phyloP scores from a whole-genome alignment of 2,888 invertebrate species.

The Itoplectis maculator region DNA sequence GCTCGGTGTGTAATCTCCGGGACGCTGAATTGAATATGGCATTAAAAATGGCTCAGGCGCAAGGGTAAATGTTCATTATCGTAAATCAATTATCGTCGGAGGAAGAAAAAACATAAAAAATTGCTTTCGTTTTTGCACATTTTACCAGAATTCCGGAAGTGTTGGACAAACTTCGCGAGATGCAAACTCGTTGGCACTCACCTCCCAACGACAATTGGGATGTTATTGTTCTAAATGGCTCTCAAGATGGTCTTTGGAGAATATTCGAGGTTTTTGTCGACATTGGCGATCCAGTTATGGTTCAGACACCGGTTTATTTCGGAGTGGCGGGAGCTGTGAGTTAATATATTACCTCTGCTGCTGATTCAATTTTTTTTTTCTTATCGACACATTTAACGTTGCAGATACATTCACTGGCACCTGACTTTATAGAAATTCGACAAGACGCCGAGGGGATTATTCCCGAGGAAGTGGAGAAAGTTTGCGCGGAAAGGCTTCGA shows the following conservation, averaged over 20 bases:
- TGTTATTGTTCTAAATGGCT: slow-evolving; percentile 87
- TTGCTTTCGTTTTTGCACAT: background rate
- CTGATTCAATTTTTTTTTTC: background rate
- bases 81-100: background rate
- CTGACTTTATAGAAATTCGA: slow-evolving; percentile 88
- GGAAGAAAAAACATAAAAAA: background rate
- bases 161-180: slow-evolving; percentile 20
- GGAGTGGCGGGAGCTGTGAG: slow-evolving; percentile 85
- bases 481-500: slow-evolving; percentile 85
- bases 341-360: background rate
- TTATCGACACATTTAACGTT: slow-evolving; percentile 70
- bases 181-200: slow-evolving; percentile 34
- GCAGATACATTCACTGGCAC: slow-evolving; percentile 88
- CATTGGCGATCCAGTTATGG: slow-evolving; percentile 88
- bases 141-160: slow-evolving; percentile 1
- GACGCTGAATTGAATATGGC: slow-evolving; percentile 87
- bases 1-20: slow-evolving; percentile 85
- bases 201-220: slow-evolving; percentile 34
- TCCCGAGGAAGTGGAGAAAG: slow-evolving; percentile 86
- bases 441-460: slow-evolving; percentile 90
- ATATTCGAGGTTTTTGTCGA: slow-evolving; percentile 88
- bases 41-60: slow-evolving; percentile 90
- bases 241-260: slow-evolving; percentile 90
- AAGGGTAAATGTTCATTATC: slow-evolving; percentile 85
- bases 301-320: slow-evolving; percentile 89